These are phyloP conservation scores for Zhuqinia jingwanae DNA, from an alignment of 2,888 invertebrate genomes.

Conservation along the genomic window DNA sequence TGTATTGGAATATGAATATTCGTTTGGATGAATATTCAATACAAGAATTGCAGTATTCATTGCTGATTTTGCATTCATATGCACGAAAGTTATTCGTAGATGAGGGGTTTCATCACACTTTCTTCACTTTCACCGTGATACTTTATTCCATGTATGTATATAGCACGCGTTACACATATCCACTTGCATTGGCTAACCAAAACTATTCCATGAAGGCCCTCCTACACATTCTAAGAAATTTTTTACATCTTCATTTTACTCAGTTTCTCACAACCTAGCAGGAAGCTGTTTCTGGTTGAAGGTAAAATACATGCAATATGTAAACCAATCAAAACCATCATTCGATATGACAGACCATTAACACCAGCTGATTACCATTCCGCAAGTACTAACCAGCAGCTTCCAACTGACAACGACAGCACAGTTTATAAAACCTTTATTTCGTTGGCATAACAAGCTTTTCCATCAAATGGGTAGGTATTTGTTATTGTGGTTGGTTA, in stretches of 20 bases:
- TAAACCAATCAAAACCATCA: slow-evolving; percentile 32
- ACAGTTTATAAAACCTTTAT: neutral
- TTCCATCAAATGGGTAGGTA: too few species aligned
- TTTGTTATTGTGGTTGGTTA: too few species aligned
- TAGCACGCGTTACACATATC: neutral
- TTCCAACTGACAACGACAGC: neutral
- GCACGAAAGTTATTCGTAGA: neutral
- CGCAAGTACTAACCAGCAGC: neutral
- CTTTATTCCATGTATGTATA: neutral
- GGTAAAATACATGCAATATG: slow-evolving; percentile 28
- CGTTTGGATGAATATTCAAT: neutral
- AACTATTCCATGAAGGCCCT: neutral
- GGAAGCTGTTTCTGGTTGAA: too few species aligned
- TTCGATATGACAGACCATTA: slow-evolving; percentile 49
- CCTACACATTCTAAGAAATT: too few species aligned
- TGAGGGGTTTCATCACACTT: neutral
- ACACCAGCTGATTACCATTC: slow-evolving; percentile 62
- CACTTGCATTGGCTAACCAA: neutral
- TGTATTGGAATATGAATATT: too few species aligned
- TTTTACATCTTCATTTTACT: too few species aligned
- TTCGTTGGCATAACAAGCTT: too few species aligned
- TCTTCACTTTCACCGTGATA: neutral
- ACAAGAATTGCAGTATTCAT: too few species aligned
- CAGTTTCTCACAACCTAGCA: too few species aligned
- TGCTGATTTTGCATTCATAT: too few species aligned